phyloP scores from a whole-genome alignment of 2,113 vertebrate genomes.

The Prinia subflava region DNA sequence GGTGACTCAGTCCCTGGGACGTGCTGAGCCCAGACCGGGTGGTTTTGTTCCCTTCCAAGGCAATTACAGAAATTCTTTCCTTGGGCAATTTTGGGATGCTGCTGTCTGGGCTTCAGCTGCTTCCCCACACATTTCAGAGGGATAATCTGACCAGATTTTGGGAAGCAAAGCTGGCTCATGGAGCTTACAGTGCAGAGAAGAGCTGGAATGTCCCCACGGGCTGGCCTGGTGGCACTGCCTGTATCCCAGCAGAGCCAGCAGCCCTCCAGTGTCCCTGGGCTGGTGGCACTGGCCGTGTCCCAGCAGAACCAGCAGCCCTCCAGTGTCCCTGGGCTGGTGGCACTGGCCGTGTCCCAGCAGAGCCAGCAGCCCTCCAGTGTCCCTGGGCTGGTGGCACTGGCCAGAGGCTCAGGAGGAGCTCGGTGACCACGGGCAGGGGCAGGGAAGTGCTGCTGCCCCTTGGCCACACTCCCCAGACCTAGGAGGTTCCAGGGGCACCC shows the following conservation, averaged over 20 bases:
- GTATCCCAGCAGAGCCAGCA: no score
- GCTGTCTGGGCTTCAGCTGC: background rate
- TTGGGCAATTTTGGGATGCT: background rate
- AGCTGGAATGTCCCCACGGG: background rate
- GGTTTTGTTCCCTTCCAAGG: background rate
- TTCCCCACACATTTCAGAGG: background rate
- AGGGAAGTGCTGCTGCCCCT: background rate
- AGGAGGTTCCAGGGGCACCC: no score
- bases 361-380: no score
- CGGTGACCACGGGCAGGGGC: background rate
- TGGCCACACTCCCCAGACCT: background rate
- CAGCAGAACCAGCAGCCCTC: background rate
- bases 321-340: background rate
- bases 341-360: background rate
- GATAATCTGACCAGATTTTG: accelerated
- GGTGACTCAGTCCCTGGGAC: accelerated
- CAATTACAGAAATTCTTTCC: background rate
- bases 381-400: background rate
- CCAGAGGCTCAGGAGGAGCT: background rate
- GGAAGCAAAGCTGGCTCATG: background rate
- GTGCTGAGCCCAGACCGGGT: accelerated
- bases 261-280: no score
- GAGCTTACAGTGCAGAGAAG: background rate
- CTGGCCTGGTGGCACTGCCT: background rate
- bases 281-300: background rate